These are phyloP conservation scores for Amia ocellicauda DNA, from an alignment of 2,113 vertebrate genomes.

Conservation along the genomic window DNA sequence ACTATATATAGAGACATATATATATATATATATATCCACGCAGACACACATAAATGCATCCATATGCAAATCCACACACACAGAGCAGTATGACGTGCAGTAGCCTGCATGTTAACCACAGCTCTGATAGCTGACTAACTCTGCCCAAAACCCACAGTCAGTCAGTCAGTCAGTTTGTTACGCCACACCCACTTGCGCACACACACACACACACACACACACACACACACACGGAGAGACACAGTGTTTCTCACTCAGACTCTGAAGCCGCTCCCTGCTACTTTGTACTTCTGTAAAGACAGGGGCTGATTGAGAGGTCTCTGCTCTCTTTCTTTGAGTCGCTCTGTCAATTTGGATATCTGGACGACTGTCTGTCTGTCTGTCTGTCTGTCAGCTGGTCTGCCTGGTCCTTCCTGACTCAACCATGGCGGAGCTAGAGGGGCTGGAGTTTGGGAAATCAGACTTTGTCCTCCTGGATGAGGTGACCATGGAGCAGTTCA, in stretches of 20 bases:
- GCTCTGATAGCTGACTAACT: no score
- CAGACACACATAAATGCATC: neutral
- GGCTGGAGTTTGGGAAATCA: slow-evolving; percentile 79
- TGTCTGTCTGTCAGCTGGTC: slow-evolving; percentile 7
- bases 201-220: slow-evolving; percentile 3
- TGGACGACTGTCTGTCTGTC: slow-evolving; percentile 11
- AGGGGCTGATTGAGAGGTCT: no score
- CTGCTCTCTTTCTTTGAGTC: slow-evolving; percentile 42
- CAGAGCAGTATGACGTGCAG: neutral
- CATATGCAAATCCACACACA: neutral
- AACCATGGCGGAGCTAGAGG: slow-evolving; percentile 82
- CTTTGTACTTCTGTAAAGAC: no score
- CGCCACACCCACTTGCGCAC: neutral
- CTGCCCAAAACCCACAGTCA: no score
- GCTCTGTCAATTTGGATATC: neutral
- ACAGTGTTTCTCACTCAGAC: slow-evolving; percentile 34
- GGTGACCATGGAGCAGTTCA: slow-evolving; percentile 87
- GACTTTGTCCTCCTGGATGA: slow-evolving; percentile 91
- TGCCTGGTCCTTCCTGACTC: neutral
- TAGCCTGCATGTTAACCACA: no score
- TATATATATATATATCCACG: neutral
- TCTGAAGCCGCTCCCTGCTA: slow-evolving; percentile 31
- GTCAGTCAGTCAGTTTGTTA: no score
- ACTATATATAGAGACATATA: neutral
- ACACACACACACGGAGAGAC: slow-evolving; percentile 13